Conservation (phyloP, 1,140 invertebrate species). For the Eumeta japonica region DNA sequence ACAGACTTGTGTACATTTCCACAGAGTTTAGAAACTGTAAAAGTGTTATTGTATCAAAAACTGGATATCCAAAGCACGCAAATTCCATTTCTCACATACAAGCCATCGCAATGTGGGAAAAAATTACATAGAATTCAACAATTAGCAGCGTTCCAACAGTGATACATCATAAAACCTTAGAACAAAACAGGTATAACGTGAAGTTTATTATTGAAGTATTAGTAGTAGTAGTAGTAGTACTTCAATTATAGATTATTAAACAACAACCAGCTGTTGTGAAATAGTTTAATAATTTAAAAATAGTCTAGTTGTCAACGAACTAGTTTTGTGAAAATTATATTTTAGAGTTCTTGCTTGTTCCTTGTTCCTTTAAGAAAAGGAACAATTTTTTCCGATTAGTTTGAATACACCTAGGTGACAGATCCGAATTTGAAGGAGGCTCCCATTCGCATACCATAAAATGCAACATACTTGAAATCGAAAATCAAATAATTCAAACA, state of each 20-base stretch:
- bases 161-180: constrained; percentile 11
- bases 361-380: constrained; percentile 16
- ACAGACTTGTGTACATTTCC: constrained; percentile 13
- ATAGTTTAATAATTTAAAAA: no score
- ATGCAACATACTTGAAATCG: constrained; percentile 21
- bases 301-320: constrained; percentile 16
- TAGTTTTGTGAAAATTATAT: constrained; percentile 16
- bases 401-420: constrained; percentile 19
- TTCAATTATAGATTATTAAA: no score
- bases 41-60: constrained; percentile 15
- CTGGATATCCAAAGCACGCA: constrained; percentile 16
- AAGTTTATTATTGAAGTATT: constrained; percentile 16
- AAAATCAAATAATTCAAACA: constrained; percentile 26
- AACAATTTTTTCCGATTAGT: constrained; percentile 20
- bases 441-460: constrained; percentile 20
- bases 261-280: no score
- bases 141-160: constrained; percentile 11
- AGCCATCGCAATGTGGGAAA: constrained; percentile 15
- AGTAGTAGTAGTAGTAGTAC: no score
- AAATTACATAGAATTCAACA: constrained; percentile 12
- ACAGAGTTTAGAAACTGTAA: constrained; percentile 15
- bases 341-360: no score
- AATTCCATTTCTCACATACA: constrained; percentile 14
- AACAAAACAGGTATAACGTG: constrained; percentile 17
- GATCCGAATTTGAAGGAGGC: constrained; percentile 16